Conservation (phyloP, 2,113 vertebrate species). For the Clarias gariepinus region DNA sequence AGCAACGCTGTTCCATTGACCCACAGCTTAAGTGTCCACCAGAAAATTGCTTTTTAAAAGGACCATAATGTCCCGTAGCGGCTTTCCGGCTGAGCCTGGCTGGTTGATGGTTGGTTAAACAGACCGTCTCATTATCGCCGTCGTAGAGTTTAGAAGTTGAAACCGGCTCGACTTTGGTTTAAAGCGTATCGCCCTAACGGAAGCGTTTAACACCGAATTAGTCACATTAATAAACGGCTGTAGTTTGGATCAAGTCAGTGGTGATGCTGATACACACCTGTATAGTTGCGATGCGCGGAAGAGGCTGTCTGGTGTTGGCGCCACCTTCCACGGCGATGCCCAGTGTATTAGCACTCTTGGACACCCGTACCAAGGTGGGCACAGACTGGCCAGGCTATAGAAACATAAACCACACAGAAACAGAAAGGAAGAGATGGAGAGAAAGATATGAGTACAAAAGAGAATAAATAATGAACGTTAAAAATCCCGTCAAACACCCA, state of each 20-base stretch:
- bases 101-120: slow-evolving; percentile 30
- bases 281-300: slow-evolving; percentile 93
- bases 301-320: slow-evolving; percentile 89
- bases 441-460: not conserved
- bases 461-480: slow-evolving; percentile 19
- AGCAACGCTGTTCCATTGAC: slow-evolving; percentile 39
- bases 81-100: not conserved
- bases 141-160: not conserved
- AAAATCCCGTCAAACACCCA: not conserved
- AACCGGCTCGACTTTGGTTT: not conserved
- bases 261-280: slow-evolving; percentile 75
- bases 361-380: slow-evolving; percentile 79
- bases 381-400: slow-evolving; percentile 67
- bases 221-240: not conserved
- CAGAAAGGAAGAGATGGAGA: slow-evolving; percentile 12
- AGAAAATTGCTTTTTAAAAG: slow-evolving; percentile 34
- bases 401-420: not conserved
- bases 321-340: slow-evolving; percentile 95
- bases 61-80: not conserved
- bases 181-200: not conserved
- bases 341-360: slow-evolving; percentile 84
- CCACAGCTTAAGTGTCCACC: slow-evolving; percentile 23
- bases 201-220: not conserved
- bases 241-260: not conserved
- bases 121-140: slow-evolving; percentile 15